Evolutionary conservation across 2,888 invertebrate genomes (phyloP).

Genomic region (Polyommatus icarus): DNA sequence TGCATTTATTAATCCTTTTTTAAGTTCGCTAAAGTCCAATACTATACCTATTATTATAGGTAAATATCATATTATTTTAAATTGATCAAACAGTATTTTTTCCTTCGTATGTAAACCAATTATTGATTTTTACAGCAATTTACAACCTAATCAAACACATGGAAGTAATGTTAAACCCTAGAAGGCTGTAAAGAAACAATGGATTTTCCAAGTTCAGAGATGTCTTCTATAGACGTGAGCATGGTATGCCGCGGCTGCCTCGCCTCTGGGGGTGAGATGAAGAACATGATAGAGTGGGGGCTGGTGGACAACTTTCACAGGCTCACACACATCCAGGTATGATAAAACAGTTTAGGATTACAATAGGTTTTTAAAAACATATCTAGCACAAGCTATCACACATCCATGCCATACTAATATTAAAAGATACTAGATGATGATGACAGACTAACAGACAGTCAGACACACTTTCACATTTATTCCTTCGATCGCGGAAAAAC

Average conservation of each 20-base stretch:
- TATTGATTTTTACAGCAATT: neutral
- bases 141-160: neutral
- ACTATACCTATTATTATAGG: too few species aligned
- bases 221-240: conserved; percentile 38
- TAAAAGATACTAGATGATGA: too few species aligned
- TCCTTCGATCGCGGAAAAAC: too few species aligned
- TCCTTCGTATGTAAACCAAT: neutral
- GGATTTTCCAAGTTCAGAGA: conserved; percentile 32
- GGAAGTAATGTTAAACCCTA: neutral
- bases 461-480: too few species aligned
- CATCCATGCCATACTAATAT: too few species aligned
- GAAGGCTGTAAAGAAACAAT: neutral
- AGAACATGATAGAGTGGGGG: conserved; percentile 65
- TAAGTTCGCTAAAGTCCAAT: too few species aligned
- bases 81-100: too few species aligned
- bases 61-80: too few species aligned
- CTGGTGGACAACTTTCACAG: conserved; percentile 58
- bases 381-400: too few species aligned
- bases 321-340: conserved; percentile 57
- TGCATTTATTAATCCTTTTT: too few species aligned
- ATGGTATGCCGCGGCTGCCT: conserved; percentile 66
- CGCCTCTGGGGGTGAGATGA: conserved; percentile 61
- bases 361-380: too few species aligned
- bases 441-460: too few species aligned
- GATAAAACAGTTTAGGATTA: neutral